A percentile compares a stretch with the other conserved stretches of the same genome.
phyloP scores from a whole-genome alignment of 2,113 vertebrate genomes.

The Typhlomys cinereus region DNA sequence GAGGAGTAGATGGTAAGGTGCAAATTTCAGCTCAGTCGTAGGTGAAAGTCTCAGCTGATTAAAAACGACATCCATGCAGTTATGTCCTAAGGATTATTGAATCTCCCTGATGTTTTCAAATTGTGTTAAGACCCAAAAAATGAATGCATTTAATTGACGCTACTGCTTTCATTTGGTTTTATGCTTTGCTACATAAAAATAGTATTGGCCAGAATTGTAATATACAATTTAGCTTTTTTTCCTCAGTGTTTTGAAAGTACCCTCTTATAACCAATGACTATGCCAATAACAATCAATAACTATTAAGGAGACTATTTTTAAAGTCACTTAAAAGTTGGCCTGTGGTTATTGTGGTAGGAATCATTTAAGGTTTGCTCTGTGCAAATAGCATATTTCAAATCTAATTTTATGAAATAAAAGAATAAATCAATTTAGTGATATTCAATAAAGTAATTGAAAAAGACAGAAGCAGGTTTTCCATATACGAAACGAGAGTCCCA shows the following conservation, averaged over 20 bases:
- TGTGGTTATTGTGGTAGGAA: constrained; percentile 60
- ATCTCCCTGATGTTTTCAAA: neutral
- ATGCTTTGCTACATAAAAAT: neutral
- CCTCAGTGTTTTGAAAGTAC: constrained; percentile 60
- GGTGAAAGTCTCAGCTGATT: neutral
- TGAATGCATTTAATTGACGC: constrained; percentile 1
- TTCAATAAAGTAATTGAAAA: neutral
- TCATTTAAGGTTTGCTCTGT: neutral
- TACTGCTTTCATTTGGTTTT: constrained; percentile 5
- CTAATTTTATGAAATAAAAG: neutral
- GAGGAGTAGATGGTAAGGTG: neutral
- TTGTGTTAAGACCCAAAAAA: constrained; percentile 13
- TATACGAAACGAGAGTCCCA: neutral
- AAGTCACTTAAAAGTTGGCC: constrained; percentile 30
- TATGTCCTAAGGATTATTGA: neutral
- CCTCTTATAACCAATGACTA: constrained; percentile 62
- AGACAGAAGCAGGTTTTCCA: neutral
- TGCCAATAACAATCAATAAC: constrained; percentile 63
- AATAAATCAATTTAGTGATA: neutral
- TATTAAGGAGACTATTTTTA: constrained; percentile 72
- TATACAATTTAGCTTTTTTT: constrained; percentile 76
- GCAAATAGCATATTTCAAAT: neutral
- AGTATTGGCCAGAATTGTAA: constrained; percentile 38
- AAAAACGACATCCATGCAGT: neutral
- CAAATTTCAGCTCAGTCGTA: neutral